Evolutionary conservation across 2,888 invertebrate species (phyloP).

Genomic region (Sinopyrophorus schimmeli): DNA sequence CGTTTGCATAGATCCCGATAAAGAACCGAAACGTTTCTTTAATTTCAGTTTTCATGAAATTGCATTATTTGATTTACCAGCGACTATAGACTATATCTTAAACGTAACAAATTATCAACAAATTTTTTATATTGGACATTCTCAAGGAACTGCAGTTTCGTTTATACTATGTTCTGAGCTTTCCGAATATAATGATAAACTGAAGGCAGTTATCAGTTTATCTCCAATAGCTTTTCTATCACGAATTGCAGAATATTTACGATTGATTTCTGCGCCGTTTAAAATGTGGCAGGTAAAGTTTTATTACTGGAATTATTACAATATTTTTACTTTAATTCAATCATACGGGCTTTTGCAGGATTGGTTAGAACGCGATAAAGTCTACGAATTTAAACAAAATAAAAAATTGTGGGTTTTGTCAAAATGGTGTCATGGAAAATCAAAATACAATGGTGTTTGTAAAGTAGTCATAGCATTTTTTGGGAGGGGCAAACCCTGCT

Average conservation of each 20-base stretch:
- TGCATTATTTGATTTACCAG: conserved; percentile 73
- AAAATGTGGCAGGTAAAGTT: conserved; percentile 65
- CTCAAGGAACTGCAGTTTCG: conserved; percentile 24
- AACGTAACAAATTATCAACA: conserved; percentile 56
- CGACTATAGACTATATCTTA: conserved; percentile 73
- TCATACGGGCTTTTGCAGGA: too few species aligned
- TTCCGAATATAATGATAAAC: conserved; percentile 22
- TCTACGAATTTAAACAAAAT: too few species aligned
- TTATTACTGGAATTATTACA: too few species aligned
- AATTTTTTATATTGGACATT: conserved; percentile 30
- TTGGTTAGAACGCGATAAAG: too few species aligned
- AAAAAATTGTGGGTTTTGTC: too few species aligned
- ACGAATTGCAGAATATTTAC: conserved; percentile 30
- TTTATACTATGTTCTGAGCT: conserved; percentile 18
- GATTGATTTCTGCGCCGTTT: conserved; percentile 62
- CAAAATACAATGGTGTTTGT: too few species aligned
- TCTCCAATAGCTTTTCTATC: conserved; percentile 68
- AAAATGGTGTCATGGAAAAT: too few species aligned
- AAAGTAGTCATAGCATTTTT: too few species aligned
- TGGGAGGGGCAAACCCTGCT: conserved; percentile 47
- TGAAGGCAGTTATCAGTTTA: conserved; percentile 68
- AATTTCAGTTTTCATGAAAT: conserved; percentile 76
- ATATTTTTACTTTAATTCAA: too few species aligned
- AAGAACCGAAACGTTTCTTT: conserved; percentile 34
- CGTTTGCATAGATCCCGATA: conserved; percentile 39